Conservation (phyloP, 2,797 vertebrate genomes). For the Epinephelus malabaricus region DNA sequence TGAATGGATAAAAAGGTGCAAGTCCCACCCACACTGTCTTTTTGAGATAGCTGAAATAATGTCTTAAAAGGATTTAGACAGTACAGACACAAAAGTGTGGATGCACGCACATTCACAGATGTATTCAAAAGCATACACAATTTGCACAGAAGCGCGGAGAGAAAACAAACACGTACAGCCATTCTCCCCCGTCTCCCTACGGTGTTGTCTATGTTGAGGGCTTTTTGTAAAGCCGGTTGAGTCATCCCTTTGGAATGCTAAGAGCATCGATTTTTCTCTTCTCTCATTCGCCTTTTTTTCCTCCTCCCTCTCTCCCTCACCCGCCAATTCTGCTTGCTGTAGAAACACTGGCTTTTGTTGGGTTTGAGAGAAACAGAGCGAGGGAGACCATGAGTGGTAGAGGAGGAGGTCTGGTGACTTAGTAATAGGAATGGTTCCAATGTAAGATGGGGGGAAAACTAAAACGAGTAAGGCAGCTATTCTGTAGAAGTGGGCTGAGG, state of each 20-base stretch:
- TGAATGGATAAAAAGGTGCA: conserved; percentile 34
- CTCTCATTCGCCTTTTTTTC: conserved; percentile 51
- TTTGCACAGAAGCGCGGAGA: conserved; percentile 38
- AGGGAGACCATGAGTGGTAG: conserved; percentile 38
- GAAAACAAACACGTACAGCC: conserved; percentile 42
- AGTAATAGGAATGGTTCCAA: conserved; percentile 60
- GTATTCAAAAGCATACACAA: conserved; percentile 27
- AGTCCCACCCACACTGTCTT: conserved; percentile 19
- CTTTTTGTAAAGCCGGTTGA: conserved; percentile 74
- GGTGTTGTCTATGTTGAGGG: conserved; percentile 56
- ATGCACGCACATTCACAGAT: conserved; percentile 10
- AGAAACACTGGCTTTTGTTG: conserved; percentile 71
- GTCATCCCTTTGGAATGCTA: conserved; percentile 85
- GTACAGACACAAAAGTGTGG: conserved; percentile 20
- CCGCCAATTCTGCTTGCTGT: conserved; percentile 53
- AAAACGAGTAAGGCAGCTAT: conserved; percentile 39
- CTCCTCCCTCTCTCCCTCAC: conserved; percentile 51
- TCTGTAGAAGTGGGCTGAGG: conserved; percentile 41
- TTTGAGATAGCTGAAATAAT: conserved; percentile 21
- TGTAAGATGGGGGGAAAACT: conserved; percentile 47
- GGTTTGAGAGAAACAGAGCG: conserved; percentile 36
- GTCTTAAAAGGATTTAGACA: conserved; percentile 33
- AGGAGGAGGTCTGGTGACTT: conserved; percentile 50
- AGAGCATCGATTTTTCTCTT: conserved; percentile 74
- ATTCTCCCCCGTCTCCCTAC: conserved; percentile 44